A percentile compares a stretch with the other conserved stretches of the same genome.
These are phyloP conservation scores for Chromobotia macracanthus DNA, from an alignment of 2,797 vertebrate species.

Conservation along the genomic window DNA sequence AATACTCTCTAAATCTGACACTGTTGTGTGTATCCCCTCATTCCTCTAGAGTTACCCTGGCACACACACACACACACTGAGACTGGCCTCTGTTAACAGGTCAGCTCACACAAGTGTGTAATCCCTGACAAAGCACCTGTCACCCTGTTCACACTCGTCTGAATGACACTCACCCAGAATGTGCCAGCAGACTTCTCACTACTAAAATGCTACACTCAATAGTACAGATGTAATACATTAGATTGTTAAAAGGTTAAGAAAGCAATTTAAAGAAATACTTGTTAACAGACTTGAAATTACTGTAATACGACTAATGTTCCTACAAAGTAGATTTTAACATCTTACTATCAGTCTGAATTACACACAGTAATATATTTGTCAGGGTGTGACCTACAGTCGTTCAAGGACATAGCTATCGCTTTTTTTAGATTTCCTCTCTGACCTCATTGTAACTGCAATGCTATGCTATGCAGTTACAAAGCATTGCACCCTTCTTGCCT, in stretches of 20 bases:
- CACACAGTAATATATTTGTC: background rate
- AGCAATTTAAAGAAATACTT: background rate
- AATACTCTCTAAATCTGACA: constrained; percentile 1
- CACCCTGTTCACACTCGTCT: constrained; percentile 9
- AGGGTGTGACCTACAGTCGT: constrained; percentile 20
- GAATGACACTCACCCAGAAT: constrained; percentile 16
- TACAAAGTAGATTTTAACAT: background rate
- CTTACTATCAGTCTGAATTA: constrained; percentile 27
- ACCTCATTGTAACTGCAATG: constrained; percentile 29
- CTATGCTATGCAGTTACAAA: constrained; percentile 13
- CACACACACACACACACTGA: background rate
- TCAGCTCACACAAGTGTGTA: constrained; percentile 7
- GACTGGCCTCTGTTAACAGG: background rate
- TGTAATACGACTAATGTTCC: background rate
- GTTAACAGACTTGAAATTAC: background rate
- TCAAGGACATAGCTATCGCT: constrained; percentile 10
- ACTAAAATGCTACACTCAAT: constrained; percentile 7
- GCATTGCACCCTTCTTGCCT: constrained; percentile 52
- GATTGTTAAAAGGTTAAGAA: background rate
- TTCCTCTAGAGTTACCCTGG: background rate
- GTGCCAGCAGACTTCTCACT: background rate
- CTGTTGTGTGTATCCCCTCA: background rate
- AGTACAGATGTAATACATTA: background rate
- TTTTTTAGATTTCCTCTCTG: constrained; percentile 21
- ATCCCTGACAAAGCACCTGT: constrained; percentile 1